Conservation (phyloP, 2,113 vertebrate species). For the Chascanopsetta lugubris region DNA sequence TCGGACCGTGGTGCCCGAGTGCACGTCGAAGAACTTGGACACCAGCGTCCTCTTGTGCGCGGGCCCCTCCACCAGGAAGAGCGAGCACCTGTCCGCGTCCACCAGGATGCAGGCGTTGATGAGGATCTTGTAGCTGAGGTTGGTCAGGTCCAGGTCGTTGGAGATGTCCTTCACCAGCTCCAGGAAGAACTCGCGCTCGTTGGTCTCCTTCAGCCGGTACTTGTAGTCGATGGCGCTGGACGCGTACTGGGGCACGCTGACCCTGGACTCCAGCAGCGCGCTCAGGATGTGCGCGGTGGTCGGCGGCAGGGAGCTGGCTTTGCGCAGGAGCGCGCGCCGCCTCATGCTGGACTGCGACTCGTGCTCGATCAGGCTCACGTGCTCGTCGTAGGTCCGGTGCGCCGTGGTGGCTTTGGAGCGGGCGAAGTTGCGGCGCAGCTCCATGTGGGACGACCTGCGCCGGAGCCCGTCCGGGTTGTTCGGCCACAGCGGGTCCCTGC, state of each 20-base stretch:
- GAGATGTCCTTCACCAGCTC: slow-evolving; percentile 84
- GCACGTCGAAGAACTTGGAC: slow-evolving; percentile 84
- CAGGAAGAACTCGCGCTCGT: slow-evolving; percentile 83
- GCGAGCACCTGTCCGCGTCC: slow-evolving; percentile 82
- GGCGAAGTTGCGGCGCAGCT: slow-evolving; percentile 82
- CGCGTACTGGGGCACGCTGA: slow-evolving; percentile 81
- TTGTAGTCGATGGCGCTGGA: slow-evolving; percentile 84
- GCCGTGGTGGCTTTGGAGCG: slow-evolving; percentile 80
- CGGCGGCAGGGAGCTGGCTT: slow-evolving; percentile 84
- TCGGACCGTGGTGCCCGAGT: slow-evolving; percentile 81
- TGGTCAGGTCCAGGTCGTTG: slow-evolving; percentile 82
- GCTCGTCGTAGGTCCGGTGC: slow-evolving; percentile 82
- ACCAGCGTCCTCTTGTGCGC: slow-evolving; percentile 82
- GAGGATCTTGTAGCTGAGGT: slow-evolving; percentile 83
- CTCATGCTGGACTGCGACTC: slow-evolving; percentile 80
- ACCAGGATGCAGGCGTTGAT: slow-evolving; percentile 84
- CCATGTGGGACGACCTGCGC: slow-evolving; percentile 81
- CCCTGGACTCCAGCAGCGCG: slow-evolving; percentile 82
- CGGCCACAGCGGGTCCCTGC: slow-evolving; percentile 69
- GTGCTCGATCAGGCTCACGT: slow-evolving; percentile 73
- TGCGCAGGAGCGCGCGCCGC: slow-evolving; percentile 82
- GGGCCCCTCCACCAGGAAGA: slow-evolving; percentile 83
- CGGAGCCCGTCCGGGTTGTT: slow-evolving; percentile 72
- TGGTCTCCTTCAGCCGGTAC: slow-evolving; percentile 79
- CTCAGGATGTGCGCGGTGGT: slow-evolving; percentile 83